A percentile compares a stretch with the other conserved stretches of the same genome.
These are phyloP conservation scores for Hydrozoanthus gracilis DNA, from an alignment of 92 coral and sea anemone genomes.

Conservation along the genomic window DNA sequence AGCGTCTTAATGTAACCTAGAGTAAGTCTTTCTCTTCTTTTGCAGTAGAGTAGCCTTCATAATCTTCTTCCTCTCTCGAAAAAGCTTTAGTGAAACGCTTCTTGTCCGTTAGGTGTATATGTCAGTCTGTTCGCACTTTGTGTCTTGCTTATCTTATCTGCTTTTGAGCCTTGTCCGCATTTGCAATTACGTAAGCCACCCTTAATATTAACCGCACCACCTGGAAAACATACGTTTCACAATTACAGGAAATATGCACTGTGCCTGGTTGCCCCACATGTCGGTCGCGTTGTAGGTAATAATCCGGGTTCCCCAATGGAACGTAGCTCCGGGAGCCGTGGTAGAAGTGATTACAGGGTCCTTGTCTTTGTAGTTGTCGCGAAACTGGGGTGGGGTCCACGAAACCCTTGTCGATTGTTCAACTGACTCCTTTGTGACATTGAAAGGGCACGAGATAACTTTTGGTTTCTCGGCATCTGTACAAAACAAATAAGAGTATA, in stretches of 20 bases:
- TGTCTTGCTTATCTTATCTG: no score
- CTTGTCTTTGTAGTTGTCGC: conserved; percentile 67
- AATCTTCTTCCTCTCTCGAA: no score
- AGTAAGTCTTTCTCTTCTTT: no score
- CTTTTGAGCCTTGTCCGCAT: no score
- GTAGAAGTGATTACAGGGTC: conserved; percentile 52
- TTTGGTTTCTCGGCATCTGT: conserved; percentile 80
- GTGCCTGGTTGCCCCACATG: conserved; percentile 69
- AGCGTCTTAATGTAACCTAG: no score
- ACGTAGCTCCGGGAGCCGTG: conserved; percentile 54
- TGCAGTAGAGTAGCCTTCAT: no score
- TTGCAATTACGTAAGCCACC: no score
- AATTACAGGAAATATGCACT: conserved; percentile 65
- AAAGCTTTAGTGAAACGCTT: no score
- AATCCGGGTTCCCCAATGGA: conserved; percentile 63
- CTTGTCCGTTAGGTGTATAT: no score
- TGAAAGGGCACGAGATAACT: conserved; percentile 72
- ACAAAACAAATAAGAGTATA: not conserved
- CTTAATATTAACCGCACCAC: not conserved
- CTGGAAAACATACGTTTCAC: conserved; percentile 62
- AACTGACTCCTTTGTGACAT: conserved; percentile 41
- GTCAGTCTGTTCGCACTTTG: no score
- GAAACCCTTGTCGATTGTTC: conserved; percentile 53
- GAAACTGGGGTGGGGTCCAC: conserved; percentile 70
- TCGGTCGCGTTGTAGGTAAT: conserved; percentile 67